Evolutionary conservation across 2,888 invertebrate species (phyloP), one percentile per base, ranked within the genome.

Genomic region (Electrophaes corylata): DNA sequence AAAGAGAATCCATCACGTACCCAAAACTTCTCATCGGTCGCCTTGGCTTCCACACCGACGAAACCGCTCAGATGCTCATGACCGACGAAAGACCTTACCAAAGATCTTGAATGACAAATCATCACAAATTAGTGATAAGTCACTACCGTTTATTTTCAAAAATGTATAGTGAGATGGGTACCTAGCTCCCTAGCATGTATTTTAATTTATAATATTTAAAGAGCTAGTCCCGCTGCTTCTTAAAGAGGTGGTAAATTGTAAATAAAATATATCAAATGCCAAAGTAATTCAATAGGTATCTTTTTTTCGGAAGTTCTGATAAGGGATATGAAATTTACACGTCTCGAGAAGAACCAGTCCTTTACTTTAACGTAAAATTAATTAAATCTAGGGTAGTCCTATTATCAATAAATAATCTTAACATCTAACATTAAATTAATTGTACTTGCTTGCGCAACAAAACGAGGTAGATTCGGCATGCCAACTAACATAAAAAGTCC

Each of bases 391-490:
- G 74, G 72, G 14, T 41, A 1, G 10, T 29, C 3, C 31, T 39
- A 46, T 75, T 81, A 83, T 81, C 82, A 91, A 91, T 91, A 91
- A 91, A 91, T 77, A 75, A 82, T 78, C 81, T 86, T 83, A 83
- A 73, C 60, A 76, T 73, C 69, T 73, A 73, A 67, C 61, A 57
- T 61, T 81, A 83, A 68, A 72, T 76, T 81, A 82, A 81, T 88
- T 86, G 86, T 89, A 89, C 87, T 90, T 88, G 78, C 87, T 90
- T 88, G 78, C 73, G 72, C 81, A 86, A 88, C 80, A 84, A 86
- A 89, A 86, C 88, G 91, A 91, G 91, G 91, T 91, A 91, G 91
- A 91, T 91, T 84, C 79, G 82, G 78, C 69, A 84, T 88, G 88
- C 82, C 65, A 31, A 45, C 31, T 55, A 70, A 81, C 86, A 88